phyloP scores from a whole-genome alignment of 1,140 invertebrate genomes.

The Macrobrachium nipponense region DNA sequence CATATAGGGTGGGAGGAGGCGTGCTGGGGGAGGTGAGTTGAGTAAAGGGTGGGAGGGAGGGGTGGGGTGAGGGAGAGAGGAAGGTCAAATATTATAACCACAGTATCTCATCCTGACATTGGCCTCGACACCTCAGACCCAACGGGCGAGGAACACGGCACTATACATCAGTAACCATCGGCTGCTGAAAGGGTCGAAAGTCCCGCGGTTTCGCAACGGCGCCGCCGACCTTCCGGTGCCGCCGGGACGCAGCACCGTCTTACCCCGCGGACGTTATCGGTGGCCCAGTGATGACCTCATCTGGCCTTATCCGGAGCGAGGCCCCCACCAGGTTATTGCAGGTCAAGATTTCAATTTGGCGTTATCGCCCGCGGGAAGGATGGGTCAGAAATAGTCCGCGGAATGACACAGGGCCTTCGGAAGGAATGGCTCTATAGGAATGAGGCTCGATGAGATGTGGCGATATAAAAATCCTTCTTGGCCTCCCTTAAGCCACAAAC shows the following conservation, averaged over 20 bases:
- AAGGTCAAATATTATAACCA: not conserved
- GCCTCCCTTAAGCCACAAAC: too few species aligned
- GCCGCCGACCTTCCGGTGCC: not conserved
- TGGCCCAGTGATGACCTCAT: conserved; percentile 29
- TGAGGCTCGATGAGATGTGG: not conserved
- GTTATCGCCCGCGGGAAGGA: conserved; percentile 30
- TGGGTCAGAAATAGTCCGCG: conserved; percentile 20
- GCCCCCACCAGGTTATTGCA: conserved; percentile 17
- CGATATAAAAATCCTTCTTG: not conserved
- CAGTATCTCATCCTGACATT: not conserved
- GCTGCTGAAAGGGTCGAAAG: not conserved
- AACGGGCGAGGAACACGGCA: not conserved
- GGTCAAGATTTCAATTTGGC: conserved; percentile 45
- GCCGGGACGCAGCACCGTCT: not conserved
- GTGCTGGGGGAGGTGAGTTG: not conserved
- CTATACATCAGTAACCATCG: not conserved
- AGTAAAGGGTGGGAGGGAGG: not conserved
- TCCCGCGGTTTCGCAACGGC: not conserved
- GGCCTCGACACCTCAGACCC: not conserved
- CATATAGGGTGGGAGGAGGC: not conserved
- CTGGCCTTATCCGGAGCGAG: conserved; percentile 30
- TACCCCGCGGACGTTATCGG: conserved; percentile 11
- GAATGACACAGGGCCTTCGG: conserved; percentile 1
- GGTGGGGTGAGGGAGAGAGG: not conserved
- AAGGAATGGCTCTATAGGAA: conserved; percentile 3